Evolutionary conservation across 2,113 vertebrate genomes (phyloP), one percentile per base, ranked within the genome.

Genomic region (Sylvietta virens): DNA sequence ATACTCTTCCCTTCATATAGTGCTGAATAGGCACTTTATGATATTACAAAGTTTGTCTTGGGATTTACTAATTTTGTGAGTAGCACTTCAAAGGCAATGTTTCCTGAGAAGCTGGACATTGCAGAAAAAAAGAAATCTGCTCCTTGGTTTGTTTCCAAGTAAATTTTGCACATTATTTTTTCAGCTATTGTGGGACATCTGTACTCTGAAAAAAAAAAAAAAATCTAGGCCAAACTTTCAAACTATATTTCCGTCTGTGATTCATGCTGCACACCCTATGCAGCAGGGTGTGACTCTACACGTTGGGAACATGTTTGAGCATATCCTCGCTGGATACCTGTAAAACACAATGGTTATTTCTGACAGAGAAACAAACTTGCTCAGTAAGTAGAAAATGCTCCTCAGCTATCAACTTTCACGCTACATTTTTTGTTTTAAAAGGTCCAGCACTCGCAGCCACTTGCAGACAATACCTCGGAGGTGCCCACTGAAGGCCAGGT

Each of bases 221-320:
- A 61, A 17, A 70, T 44, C 3, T 73, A 88, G 67, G 67, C 44
- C 88, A 91, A 88, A 79, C 57, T 87, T 93, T 83, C 51, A 51
- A 74, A 35, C 19, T 16, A 30, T 60, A 27, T 81, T 97, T 96
- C 90, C n/a, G 0, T 74, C 79, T 90, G 48, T 96, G 94, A 95
- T 87, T 96, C 96, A 96, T 47, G 22, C 90, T 85, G 66, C 78
- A 84, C 92, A 20, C 65, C 56, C 81, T 48, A 8, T 51, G 48
- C 39, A 97, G 65, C 66, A 85, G 95, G 93, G 94, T 94, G 95
- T 96, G 97, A 93, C 82, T 95, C 37, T 71, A 0, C 89, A 35
- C 70, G 44, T 37, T 82, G 39, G 50, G 71, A 97, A 94, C 97
- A 64, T 95, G 97, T 96, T 87, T 58, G 1, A 81, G 44, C 97